Evolutionary conservation across 92 coral and sea anemone genomes (phyloP).

Genomic region (Blastomussa wellsi): DNA sequence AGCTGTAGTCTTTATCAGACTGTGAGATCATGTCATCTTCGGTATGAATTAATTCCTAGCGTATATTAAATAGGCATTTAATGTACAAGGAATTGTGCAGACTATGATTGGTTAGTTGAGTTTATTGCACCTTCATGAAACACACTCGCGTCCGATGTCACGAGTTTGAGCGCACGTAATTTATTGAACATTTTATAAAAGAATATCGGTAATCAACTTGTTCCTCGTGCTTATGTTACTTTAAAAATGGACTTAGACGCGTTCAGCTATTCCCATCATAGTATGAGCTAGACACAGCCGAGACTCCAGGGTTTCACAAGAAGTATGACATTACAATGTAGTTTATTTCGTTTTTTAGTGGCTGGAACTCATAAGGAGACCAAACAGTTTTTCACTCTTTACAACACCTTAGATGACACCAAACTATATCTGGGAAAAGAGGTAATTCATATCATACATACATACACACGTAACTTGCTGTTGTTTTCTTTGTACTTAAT

Average conservation of each 20-base stretch:
- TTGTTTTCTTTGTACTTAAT: background rate
- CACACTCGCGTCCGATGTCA: too few species aligned
- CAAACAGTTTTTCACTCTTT: constrained; percentile 94
- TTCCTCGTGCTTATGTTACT: too few species aligned
- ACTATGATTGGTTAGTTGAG: too few species aligned
- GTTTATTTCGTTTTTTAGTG: constrained; percentile 47
- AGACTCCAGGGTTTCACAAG: background rate
- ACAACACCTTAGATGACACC: constrained; percentile 96
- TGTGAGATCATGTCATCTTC: background rate
- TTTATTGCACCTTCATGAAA: too few species aligned
- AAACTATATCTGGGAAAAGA: constrained; percentile 96
- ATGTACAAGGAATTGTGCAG: too few species aligned
- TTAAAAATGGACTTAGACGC: too few species aligned
- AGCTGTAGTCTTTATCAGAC: background rate
- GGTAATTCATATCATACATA: constrained; percentile 51
- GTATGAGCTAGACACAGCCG: background rate
- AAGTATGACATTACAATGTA: background rate
- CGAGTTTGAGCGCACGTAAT: background rate
- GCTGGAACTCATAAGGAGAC: constrained; percentile 98
- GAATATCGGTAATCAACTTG: too few species aligned
- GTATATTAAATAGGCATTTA: too few species aligned
- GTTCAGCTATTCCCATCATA: too few species aligned
- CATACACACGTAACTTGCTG: background rate
- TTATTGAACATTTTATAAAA: too few species aligned
- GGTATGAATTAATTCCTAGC: too few species aligned